Base-by-base conservation (phyloP, 2,797 vertebrate genomes). In the Oreochromis mossambicus region DNA sequence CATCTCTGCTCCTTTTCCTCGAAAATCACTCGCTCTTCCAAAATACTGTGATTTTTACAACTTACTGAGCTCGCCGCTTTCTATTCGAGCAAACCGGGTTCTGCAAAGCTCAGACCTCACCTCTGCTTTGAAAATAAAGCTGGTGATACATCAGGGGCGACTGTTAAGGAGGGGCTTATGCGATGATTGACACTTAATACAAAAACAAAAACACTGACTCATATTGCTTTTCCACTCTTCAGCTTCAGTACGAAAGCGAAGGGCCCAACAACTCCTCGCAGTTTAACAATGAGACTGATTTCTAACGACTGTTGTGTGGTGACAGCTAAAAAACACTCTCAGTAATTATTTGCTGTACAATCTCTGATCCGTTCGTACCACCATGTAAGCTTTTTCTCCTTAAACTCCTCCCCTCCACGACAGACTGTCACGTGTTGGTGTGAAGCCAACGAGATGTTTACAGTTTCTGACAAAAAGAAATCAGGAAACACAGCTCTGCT, bases 221-320 rank as follows among this genome's bases (percentile, higher is more conserved):
- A 92, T 95, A 96, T 95, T 94, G 95, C 95, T 96, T 93, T 92
- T 94, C 82, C 81, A 81, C 92, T 90, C 88, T 89, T 87, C 85
- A 34, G 79, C 83, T 89, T 91, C 78, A 52, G 80, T 90, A 92
- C 26, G 92, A 93, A 96, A 91, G 81, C 78, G 84, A 91, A 90
- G 86, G 90, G 90, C 86, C 92, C 88, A 80, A 89, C 79, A 90
- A 80, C 89, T 91, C 86, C 88, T 94, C 94, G 91, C 82, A 83
- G 84, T 82, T 63, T 92, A 73, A 91, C 94, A 92, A 94, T 90
- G 83, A 88, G 83, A 83, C 77, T 50, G 80, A 86, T 83, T 87
- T 86, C 89, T 88, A 88, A 88, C 90, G 76, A 88, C 79, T 82
- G 86, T 81, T 83, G 76, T 85, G 84, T 86, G 84, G 81, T 79